phyloP scores from a whole-genome alignment of 2,888 invertebrate species.

The Morpho deidamia region DNA sequence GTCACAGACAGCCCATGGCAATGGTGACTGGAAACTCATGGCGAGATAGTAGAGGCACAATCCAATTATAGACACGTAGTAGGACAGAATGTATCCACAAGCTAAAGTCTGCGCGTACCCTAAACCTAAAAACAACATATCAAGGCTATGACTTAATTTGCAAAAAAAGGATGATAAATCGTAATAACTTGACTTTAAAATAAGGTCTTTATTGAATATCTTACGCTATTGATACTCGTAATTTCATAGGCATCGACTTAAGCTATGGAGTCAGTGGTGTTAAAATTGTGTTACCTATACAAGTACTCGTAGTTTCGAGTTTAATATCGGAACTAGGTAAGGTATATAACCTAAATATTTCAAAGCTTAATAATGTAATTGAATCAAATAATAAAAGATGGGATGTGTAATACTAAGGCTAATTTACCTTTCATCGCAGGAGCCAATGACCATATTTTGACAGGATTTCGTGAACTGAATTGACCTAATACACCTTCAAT shows the following conservation, averaged over 20 bases:
- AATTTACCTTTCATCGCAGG: slow-evolving; percentile 88
- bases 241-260: no score
- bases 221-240: no score
- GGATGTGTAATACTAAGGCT: not conserved
- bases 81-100: slow-evolving; percentile 82
- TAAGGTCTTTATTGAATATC: no score
- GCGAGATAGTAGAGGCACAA: slow-evolving; percentile 85
- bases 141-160: no score
- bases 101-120: slow-evolving; percentile 83
- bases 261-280: no score
- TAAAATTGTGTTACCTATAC: no score
- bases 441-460: slow-evolving; percentile 82
- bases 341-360: no score
- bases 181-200: no score
- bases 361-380: not conserved
- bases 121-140: slow-evolving; percentile 70
- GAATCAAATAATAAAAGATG: not conserved
- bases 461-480: slow-evolving; percentile 88
- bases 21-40: slow-evolving; percentile 81
- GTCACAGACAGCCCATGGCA: slow-evolving; percentile 86
- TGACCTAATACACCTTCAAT: slow-evolving; percentile 91
- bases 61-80: slow-evolving; percentile 87
- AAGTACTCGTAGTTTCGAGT: no score
- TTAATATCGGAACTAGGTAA: no score
- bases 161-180: no score